A percentile compares a stretch with the other conserved stretches of the same genome.
Evolutionary conservation across 2,113 vertebrate species (phyloP).

Genomic region (Oxyruncus cristatus): DNA sequence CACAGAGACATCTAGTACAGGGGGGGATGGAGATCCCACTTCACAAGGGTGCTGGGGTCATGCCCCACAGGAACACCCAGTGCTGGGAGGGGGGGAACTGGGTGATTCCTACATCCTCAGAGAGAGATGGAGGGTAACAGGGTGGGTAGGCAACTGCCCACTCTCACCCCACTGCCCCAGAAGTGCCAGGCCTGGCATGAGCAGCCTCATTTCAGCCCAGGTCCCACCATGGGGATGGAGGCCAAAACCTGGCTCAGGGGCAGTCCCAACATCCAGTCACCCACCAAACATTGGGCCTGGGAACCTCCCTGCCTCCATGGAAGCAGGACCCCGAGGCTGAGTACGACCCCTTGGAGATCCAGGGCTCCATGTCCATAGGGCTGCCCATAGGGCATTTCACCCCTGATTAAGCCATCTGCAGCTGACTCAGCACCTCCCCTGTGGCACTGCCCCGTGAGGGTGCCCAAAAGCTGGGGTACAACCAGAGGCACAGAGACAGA

Average conservation of each 20-base stretch:
- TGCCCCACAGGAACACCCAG: not conserved
- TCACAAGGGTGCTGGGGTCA: not conserved
- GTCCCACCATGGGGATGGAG: not conserved
- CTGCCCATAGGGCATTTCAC: not conserved
- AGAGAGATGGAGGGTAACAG: not conserved
- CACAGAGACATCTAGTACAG: not conserved
- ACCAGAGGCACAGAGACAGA: not conserved
- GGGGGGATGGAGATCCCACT: too few relatives aligned
- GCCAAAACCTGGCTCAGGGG: not conserved
- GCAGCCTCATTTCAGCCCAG: not conserved
- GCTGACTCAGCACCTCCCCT: not conserved
- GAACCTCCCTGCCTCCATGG: not conserved
- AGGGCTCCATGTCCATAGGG: not conserved
- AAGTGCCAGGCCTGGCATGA: not conserved
- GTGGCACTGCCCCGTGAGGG: accelerated
- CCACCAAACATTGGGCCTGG: not conserved
- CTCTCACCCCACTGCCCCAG: accelerated
- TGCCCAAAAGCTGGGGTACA: not conserved
- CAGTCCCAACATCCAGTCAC: accelerated
- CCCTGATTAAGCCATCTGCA: not conserved
- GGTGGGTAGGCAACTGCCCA: accelerated
- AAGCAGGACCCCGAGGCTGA: accelerated
- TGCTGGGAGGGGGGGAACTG: not conserved
- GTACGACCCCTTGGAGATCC: not conserved
- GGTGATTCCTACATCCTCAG: not conserved